Percentiles rank a stretch among this genome's conserved stretches.
Evolutionary conservation across 2,797 vertebrate genomes (phyloP).

Genomic region (Acanthiza pusilla): DNA sequence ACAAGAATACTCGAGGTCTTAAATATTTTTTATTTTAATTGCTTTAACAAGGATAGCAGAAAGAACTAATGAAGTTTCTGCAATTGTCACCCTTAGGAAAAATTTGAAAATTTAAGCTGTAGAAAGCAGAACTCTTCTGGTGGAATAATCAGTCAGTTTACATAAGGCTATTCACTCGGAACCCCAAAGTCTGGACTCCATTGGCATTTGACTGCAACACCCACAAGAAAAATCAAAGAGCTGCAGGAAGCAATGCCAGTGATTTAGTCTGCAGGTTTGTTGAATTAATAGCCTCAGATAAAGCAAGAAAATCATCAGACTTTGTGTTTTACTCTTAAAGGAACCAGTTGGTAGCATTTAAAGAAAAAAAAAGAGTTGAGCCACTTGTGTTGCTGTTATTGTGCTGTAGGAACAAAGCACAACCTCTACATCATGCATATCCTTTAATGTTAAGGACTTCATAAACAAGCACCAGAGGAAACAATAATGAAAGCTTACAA

Average conservation of each 20-base stretch:
- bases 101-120: neutral
- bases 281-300: neutral
- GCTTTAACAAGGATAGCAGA: neutral
- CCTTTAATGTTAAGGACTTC: neutral
- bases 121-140: neutral
- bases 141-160: neutral
- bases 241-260: neutral
- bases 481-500: neutral
- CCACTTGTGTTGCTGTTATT: neutral
- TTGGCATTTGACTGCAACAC: neutral
- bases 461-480: neutral
- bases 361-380: neutral
- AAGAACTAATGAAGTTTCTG: neutral
- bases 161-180: neutral
- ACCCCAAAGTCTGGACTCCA: neutral
- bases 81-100: neutral
- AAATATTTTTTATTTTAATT: neutral
- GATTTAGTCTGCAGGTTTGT: neutral
- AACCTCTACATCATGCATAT: neutral
- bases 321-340: neutral
- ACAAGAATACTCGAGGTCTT: neutral
- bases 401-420: neutral
- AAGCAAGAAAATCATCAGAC: neutral
- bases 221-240: neutral
- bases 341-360: neutral